These are phyloP conservation scores for Ammospiza caudacuta DNA, from an alignment of 2,113 vertebrate species.

Conservation along the genomic window DNA sequence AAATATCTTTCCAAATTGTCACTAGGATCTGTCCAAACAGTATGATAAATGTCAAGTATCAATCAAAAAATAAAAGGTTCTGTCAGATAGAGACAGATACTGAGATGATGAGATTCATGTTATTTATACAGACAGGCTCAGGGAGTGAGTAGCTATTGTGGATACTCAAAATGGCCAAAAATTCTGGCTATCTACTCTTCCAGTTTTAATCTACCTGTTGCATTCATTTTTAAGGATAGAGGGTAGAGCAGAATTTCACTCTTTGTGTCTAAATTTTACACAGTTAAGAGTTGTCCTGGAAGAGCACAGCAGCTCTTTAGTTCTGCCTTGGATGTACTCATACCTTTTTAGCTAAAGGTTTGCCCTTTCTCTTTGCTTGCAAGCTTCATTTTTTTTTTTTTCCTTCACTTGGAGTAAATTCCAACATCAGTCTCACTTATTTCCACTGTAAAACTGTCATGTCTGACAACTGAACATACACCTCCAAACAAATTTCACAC, in stretches of 20 bases:
- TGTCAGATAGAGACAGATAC: background rate
- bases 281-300: background rate
- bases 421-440: background rate
- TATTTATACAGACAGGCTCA: background rate
- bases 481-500: constrained; percentile 16
- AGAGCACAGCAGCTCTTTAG: background rate
- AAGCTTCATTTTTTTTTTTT: background rate
- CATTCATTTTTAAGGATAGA: background rate
- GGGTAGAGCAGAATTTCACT: background rate
- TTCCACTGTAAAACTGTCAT: background rate
- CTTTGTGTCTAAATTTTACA: background rate
- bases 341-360: background rate
- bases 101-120: background rate
- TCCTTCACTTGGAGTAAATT: background rate
- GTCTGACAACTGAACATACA: constrained; percentile 14
- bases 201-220: background rate
- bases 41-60: constrained; percentile 40
- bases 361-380: background rate
- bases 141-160: background rate
- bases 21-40: background rate
- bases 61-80: constrained; percentile 20
- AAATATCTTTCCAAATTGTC: constrained; percentile 26
- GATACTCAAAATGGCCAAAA: background rate
- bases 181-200: background rate
- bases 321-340: background rate